Percentiles rank a stretch among this genome's conserved stretches.
These are phyloP conservation scores for Pterostichus madidus DNA, from an alignment of 2,888 invertebrate genomes.

Conservation along the genomic window DNA sequence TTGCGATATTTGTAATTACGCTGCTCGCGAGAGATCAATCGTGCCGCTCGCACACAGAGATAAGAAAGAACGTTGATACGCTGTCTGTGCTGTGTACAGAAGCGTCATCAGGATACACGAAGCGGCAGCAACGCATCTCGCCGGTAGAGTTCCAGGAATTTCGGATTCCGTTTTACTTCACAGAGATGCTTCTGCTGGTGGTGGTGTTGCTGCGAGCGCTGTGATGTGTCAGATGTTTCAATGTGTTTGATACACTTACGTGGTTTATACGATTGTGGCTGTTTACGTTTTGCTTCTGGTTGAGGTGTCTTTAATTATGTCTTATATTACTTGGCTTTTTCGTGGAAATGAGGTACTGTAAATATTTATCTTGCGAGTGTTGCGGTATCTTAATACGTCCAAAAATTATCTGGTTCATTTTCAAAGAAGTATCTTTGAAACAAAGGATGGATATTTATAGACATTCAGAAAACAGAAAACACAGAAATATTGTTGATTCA, in stretches of 20 bases:
- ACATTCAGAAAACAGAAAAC: no score
- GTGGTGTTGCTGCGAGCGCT: not conserved
- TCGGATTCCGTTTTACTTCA: constrained; percentile 25
- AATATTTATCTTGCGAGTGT: not conserved
- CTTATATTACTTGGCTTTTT: constrained; percentile 26
- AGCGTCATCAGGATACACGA: constrained; percentile 28
- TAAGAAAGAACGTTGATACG: constrained; percentile 17
- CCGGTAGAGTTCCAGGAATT: constrained; percentile 13
- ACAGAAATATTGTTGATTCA: no score
- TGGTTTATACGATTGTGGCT: constrained; percentile 30
- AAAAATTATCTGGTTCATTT: not conserved
- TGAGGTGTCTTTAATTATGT: constrained; percentile 32
- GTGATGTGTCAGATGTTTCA: constrained; percentile 45
- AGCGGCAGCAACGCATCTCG: not conserved
- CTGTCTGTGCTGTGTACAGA: constrained; percentile 38
- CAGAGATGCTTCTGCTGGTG: not conserved
- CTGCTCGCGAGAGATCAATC: constrained; percentile 34
- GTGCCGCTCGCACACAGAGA: constrained; percentile 27
- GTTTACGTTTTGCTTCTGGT: constrained; percentile 26
- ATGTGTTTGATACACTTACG: constrained; percentile 43
- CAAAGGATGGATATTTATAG: no score
- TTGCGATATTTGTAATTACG: constrained; percentile 52
- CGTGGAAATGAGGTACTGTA: not conserved
- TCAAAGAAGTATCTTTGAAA: no score
- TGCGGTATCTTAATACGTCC: not conserved